phyloP scores from a whole-genome alignment of 2,888 invertebrate species.

The Synergus japonicus region DNA sequence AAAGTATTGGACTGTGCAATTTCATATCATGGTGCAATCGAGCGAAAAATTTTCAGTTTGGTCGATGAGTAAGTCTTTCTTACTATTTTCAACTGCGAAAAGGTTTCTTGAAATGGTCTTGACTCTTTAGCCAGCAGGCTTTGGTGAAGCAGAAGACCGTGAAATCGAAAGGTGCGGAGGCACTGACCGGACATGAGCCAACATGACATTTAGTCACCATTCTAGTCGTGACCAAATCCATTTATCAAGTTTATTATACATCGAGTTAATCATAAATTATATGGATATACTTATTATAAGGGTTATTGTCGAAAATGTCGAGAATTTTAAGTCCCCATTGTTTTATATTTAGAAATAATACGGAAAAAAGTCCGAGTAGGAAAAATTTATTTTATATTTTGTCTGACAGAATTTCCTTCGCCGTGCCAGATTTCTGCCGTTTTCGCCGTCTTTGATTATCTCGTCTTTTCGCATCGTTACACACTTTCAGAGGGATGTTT shows the following conservation, averaged over 20 bases:
- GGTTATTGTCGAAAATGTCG: background rate
- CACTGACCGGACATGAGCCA: conserved; percentile 48
- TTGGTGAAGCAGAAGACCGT: conserved; percentile 43
- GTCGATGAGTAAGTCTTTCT: conserved; percentile 23
- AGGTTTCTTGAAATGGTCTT: conserved; percentile 11
- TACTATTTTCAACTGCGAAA: conserved; percentile 14
- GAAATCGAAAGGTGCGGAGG: conserved; percentile 51
- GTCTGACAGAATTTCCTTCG: background rate
- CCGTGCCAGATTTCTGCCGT: background rate
- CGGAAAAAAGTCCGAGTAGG: background rate
- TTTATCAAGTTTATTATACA: conserved; percentile 19
- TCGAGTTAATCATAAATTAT: background rate
- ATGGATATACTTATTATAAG: too few species aligned
- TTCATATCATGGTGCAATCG: background rate
- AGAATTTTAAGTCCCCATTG: too few species aligned
- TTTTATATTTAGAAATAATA: too few species aligned
- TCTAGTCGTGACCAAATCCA: conserved; percentile 19
- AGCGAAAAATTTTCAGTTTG: conserved; percentile 11
- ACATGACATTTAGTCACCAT: conserved; percentile 31
- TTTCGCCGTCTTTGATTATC: background rate
- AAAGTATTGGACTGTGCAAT: conserved; percentile 15
- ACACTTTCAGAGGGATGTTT: background rate
- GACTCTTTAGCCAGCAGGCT: conserved; percentile 35
- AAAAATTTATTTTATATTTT: background rate
- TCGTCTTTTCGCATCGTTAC: background rate